Conservation (phyloP, 2,797 vertebrate species). For the Cheirogaleus major region DNA sequence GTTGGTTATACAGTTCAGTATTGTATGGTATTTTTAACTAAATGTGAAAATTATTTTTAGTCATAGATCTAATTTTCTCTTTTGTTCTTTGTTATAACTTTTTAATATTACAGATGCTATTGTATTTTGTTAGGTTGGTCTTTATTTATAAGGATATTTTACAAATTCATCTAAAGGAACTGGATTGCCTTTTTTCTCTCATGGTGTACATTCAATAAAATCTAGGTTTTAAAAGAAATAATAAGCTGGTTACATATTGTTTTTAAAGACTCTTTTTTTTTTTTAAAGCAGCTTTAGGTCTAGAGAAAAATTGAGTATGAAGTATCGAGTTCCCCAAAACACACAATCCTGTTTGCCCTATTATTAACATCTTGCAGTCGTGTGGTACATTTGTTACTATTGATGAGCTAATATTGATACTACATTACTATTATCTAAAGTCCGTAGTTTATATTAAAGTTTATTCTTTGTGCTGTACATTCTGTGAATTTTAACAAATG, state of each 20-base stretch:
- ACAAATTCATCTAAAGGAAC: not conserved
- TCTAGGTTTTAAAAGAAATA: not conserved
- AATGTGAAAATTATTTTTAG: not conserved
- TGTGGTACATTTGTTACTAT: not conserved
- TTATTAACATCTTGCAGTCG: not conserved
- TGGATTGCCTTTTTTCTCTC: not conserved
- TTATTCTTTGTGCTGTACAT: not conserved
- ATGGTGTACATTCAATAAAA: not conserved
- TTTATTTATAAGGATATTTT: not conserved
- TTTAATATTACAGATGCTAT: not conserved
- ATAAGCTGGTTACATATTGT: not conserved
- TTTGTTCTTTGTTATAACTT: not conserved
- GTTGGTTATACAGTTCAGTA: not conserved
- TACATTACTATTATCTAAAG: not conserved
- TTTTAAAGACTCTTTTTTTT: not conserved
- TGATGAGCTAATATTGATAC: not conserved
- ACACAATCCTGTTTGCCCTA: not conserved
- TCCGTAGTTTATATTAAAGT: not conserved
- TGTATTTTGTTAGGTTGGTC: not conserved
- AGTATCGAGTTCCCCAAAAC: not conserved
- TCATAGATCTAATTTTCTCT: not conserved
- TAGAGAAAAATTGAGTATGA: not conserved
- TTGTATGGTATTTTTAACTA: constrained; percentile 18
- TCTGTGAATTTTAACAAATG: not conserved
- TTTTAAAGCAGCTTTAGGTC: not conserved